phyloP scores from a whole-genome alignment of 2,888 invertebrate species.

The Sinotaia quadrata region DNA sequence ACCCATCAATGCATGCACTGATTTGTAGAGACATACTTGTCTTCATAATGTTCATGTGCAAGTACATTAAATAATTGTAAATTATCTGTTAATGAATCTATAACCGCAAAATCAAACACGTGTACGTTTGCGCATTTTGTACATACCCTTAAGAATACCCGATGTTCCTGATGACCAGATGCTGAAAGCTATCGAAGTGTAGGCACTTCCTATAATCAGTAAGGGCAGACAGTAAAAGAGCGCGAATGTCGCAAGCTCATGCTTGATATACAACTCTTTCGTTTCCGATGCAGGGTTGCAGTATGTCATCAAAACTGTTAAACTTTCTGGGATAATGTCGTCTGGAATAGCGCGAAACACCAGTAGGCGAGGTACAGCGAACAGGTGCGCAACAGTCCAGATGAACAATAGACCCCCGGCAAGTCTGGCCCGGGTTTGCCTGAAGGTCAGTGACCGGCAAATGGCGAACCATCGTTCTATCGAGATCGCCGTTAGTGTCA shows the following conservation, averaged over 20 bases:
- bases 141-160: conserved; percentile 28
- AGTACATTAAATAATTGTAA: too few relatives aligned
- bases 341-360: conserved; percentile 52
- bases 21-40: too few relatives aligned
- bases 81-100: too few relatives aligned
- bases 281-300: conserved; percentile 48
- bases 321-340: conserved; percentile 46
- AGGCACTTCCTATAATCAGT: conserved; percentile 65
- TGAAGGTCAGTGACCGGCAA: conserved; percentile 90
- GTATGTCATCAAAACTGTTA: conserved; percentile 54
- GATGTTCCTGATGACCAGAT: conserved; percentile 64
- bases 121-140: too few relatives aligned
- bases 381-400: conserved; percentile 82
- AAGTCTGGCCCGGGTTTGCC: conserved; percentile 86
- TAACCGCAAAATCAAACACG: too few relatives aligned
- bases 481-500: conserved; percentile 92
- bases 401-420: conserved; percentile 86
- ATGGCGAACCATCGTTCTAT: conserved; percentile 96
- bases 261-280: conserved; percentile 47
- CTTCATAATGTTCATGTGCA: too few relatives aligned
- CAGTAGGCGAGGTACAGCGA: conserved; percentile 65
- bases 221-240: conserved; percentile 83
- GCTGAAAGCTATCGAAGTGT: conserved; percentile 61
- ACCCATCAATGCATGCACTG: too few relatives aligned
- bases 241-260: conserved; percentile 55